These are phyloP conservation scores for Venusia cambrica DNA, from an alignment of 2,888 invertebrate species.

Conservation along the genomic window DNA sequence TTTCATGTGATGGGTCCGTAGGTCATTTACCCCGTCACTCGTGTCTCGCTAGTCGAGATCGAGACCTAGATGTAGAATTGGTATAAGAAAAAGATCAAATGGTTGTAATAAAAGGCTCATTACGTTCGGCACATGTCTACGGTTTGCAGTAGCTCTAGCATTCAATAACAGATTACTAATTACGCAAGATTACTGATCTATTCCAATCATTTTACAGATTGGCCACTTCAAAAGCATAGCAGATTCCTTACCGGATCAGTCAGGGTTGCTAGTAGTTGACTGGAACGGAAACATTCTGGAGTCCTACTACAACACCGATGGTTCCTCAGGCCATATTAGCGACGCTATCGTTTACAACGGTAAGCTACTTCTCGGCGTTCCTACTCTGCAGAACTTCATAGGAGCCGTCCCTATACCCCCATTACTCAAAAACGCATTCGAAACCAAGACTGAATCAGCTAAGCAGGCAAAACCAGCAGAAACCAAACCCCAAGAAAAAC, in stretches of 20 bases:
- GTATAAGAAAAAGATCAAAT: too few species aligned
- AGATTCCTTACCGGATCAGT: slow-evolving; percentile 57
- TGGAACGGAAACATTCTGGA: slow-evolving; percentile 87
- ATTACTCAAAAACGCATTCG: slow-evolving; percentile 64
- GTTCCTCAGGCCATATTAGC: slow-evolving; percentile 75
- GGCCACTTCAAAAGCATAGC: slow-evolving; percentile 82
- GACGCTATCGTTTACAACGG: slow-evolving; percentile 85
- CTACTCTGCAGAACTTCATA: slow-evolving; percentile 82
- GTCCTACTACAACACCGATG: slow-evolving; percentile 83
- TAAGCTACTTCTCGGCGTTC: slow-evolving; percentile 85
- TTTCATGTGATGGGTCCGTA: too few species aligned
- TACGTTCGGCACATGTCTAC: too few species aligned
- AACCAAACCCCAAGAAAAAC: too few species aligned
- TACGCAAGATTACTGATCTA: too few species aligned
- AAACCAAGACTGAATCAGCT: too few species aligned
- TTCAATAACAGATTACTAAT: not conserved
- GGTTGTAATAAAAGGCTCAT: too few species aligned
- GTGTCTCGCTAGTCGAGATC: too few species aligned
- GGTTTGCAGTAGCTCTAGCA: too few species aligned
- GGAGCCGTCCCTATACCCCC: slow-evolving; percentile 83
- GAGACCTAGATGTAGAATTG: too few species aligned
- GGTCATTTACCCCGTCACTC: too few species aligned
- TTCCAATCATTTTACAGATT: slow-evolving; percentile 82
- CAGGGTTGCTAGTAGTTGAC: slow-evolving; percentile 84
- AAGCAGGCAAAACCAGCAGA: too few species aligned